Evolutionary conservation across 2,888 invertebrate species (phyloP).

Genomic region (Drosophila melanosoma): DNA sequence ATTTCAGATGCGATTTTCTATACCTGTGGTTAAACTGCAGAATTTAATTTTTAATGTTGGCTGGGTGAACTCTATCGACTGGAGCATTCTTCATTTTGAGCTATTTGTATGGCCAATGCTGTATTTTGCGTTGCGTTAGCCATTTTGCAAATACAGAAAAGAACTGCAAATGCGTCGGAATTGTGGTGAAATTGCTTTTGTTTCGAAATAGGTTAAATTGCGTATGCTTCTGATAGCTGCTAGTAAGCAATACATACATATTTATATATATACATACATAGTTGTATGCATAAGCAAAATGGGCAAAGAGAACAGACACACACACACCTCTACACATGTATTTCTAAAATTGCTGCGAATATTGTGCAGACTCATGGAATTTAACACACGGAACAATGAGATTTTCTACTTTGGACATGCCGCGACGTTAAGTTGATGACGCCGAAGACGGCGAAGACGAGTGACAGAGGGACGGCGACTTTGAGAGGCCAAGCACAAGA

Average conservation of each 20-base stretch:
- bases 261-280: neutral
- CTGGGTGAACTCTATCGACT: neutral
- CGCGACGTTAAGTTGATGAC: constrained; percentile 32
- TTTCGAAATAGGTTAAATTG: neutral
- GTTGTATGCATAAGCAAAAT: neutral
- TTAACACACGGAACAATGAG: constrained; percentile 68
- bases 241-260: neutral
- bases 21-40: neutral
- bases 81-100: neutral
- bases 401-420: constrained; percentile 64
- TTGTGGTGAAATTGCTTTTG: neutral
- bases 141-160: neutral
- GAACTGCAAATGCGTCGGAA: neutral
- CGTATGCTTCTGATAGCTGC: constrained; percentile 1
- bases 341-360: constrained; percentile 52
- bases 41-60: fast-evolving
- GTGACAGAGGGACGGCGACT: constrained; percentile 18
- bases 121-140: neutral
- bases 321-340: neutral
- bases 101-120: neutral
- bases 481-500: constrained; percentile 39
- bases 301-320: neutral
- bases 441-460: constrained; percentile 8
- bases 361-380: constrained; percentile 71
- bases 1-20: neutral